Conservation (phyloP, 2,797 vertebrate species). For the Synaphobranchus kaupii region DNA sequence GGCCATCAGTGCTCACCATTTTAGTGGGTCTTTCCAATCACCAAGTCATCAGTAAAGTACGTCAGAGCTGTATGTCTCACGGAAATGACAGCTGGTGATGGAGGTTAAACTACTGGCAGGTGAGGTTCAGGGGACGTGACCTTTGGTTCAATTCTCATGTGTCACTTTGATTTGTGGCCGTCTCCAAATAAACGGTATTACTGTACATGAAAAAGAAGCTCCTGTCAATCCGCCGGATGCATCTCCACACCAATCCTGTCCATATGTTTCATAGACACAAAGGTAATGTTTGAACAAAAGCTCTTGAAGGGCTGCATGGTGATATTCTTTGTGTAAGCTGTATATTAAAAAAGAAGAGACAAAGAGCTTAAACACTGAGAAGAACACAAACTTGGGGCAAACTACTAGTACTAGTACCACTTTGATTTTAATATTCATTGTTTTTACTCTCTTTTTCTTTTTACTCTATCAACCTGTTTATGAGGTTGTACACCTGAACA, state of each 20-base stretch:
- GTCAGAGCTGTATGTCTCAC: not conserved
- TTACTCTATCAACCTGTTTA: not conserved
- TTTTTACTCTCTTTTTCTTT: no score
- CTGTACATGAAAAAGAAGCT: not conserved
- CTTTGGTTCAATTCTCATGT: conserved; percentile 28
- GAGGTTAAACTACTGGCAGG: conserved; percentile 44
- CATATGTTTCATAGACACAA: not conserved
- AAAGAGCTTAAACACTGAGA: not conserved
- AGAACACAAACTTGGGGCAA: no score
- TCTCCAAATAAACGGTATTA: conserved; percentile 20
- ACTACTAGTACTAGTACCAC: no score
- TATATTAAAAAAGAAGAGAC: not conserved
- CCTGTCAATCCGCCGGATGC: not conserved
- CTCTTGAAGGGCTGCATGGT: not conserved
- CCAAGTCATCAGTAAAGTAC: not conserved
- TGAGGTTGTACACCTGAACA: not conserved
- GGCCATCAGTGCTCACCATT: not conserved
- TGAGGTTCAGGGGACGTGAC: conserved; percentile 53
- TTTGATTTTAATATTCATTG: no score
- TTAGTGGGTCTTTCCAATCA: conserved; percentile 7
- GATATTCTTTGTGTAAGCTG: not conserved
- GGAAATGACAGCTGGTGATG: conserved; percentile 12
- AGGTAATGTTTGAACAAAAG: not conserved
- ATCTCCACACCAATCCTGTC: not conserved
- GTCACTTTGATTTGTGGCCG: conserved; percentile 53